These are phyloP conservation scores for Takifugu ocellatus DNA, from an alignment of 2,797 vertebrate species.

Conservation along the genomic window DNA sequence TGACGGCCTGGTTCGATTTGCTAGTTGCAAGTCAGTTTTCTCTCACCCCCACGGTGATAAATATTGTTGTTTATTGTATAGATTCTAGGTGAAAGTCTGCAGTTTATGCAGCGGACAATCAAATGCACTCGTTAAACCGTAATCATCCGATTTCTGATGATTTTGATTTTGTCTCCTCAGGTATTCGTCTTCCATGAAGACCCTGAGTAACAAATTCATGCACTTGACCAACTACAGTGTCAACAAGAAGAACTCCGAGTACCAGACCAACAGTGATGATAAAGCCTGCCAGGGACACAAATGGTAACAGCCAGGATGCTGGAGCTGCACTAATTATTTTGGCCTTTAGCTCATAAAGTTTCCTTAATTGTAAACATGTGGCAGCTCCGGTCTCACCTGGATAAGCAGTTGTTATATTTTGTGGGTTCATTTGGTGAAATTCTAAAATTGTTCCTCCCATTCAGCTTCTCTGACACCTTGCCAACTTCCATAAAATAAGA, in stretches of 20 bases:
- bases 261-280: constrained; percentile 87
- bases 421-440: background rate
- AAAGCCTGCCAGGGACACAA: constrained; percentile 96
- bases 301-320: constrained; percentile 76
- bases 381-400: too few species aligned
- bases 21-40: constrained; percentile 93
- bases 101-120: too few species aligned
- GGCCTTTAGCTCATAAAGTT: too few species aligned
- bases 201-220: constrained; percentile 93
- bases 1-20: constrained; percentile 95
- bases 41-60: too few species aligned
- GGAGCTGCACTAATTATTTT: background rate
- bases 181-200: constrained; percentile 95
- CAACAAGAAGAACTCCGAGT: constrained; percentile 93
- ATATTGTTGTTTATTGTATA: background rate
- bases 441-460: too few species aligned
- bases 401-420: background rate
- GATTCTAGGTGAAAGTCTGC: background rate
- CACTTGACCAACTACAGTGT: constrained; percentile 98
- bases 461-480: too few species aligned
- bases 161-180: constrained; percentile 55
- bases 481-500: background rate
- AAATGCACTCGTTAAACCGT: too few species aligned
- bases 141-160: background rate
- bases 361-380: too few species aligned